Evolutionary conservation across 2,797 vertebrate species (phyloP).

Genomic region (Amazona finschi): DNA sequence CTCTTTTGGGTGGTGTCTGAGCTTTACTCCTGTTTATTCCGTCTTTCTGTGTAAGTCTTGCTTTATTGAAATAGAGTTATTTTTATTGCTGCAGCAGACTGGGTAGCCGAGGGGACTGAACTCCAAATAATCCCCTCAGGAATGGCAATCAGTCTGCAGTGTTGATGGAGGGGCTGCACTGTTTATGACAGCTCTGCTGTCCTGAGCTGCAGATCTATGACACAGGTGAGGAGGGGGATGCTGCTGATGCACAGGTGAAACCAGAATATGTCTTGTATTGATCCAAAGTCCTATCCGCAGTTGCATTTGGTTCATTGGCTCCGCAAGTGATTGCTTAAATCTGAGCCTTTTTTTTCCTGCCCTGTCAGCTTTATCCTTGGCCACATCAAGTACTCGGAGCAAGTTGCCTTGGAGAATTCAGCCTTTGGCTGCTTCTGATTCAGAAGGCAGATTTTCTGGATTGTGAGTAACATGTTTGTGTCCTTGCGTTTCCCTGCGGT

Average conservation of each 20-base stretch:
- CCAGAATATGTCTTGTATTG: background rate
- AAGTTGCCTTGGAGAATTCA: conserved; percentile 28
- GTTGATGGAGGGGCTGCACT: background rate
- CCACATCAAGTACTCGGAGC: background rate
- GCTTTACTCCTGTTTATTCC: background rate
- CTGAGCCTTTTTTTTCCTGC: background rate
- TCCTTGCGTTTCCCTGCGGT: background rate
- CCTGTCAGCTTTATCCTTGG: conserved; percentile 34
- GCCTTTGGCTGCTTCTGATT: conserved; percentile 1
- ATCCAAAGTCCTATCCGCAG: background rate
- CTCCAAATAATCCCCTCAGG: background rate
- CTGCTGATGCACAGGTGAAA: background rate
- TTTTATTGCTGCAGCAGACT: background rate
- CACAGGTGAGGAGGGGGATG: background rate
- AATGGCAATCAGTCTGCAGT: background rate
- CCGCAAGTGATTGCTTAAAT: conserved; percentile 4
- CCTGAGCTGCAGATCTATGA: background rate
- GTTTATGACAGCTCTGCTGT: background rate
- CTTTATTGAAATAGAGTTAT: background rate
- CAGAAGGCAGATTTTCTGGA: conserved; percentile 9
- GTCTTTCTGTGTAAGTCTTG: background rate
- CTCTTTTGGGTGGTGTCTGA: background rate
- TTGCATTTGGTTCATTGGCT: background rate
- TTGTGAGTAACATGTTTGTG: background rate
- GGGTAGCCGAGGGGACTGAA: background rate